Percentiles rank a stretch among this genome's conserved stretches.
These are phyloP conservation scores for Tiliqua scincoides DNA, from an alignment of 2,113 vertebrate species.

Conservation along the genomic window DNA sequence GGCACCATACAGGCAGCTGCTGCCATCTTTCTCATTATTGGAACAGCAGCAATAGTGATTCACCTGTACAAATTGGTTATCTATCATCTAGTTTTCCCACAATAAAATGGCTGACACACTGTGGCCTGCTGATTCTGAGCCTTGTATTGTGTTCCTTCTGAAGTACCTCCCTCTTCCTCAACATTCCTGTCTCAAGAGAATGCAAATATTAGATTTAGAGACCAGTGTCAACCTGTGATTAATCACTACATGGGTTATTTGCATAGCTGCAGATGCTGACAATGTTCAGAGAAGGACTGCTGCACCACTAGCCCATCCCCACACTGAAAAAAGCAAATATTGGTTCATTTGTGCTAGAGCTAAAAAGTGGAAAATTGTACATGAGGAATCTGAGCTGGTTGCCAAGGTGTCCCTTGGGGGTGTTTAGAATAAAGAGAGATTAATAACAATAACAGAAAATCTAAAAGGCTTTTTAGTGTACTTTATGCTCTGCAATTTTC, in stretches of 20 bases:
- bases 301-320: neutral
- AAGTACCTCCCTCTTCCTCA: neutral
- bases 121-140: neutral
- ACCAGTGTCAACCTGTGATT: neutral
- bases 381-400: neutral
- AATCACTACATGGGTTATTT: neutral
- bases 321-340: neutral
- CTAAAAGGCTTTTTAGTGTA: slow-evolving; percentile 12
- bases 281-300: neutral
- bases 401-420: slow-evolving; percentile 14
- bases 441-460: slow-evolving; percentile 5
- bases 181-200: neutral
- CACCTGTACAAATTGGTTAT: neutral
- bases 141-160: neutral
- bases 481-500: slow-evolving; percentile 43
- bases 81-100: neutral
- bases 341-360: neutral
- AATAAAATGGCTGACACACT: neutral
- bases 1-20: neutral
- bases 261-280: neutral
- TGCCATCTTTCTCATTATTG: neutral
- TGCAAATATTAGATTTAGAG: neutral
- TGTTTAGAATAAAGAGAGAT: slow-evolving; percentile 49
- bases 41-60: neutral
- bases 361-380: slow-evolving; percentile 19